A percentile compares a stretch with the other conserved stretches of the same genome.
Evolutionary conservation across 1,140 invertebrate genomes (phyloP).

Genomic region (Drosophila sproati): DNA sequence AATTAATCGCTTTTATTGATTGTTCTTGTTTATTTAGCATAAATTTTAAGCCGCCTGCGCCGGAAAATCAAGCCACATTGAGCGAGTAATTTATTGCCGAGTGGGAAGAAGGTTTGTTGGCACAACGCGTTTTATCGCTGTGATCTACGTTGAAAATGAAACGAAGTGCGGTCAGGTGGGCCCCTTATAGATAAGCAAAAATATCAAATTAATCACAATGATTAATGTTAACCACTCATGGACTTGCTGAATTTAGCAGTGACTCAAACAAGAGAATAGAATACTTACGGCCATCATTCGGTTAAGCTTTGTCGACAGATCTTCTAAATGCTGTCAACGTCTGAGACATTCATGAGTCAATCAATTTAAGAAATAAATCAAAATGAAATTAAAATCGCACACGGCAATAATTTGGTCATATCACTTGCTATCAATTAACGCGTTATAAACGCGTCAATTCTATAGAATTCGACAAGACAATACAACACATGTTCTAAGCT

Average conservation of each 20-base stretch:
- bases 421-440: slow-evolving; percentile 69
- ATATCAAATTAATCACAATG: slow-evolving; percentile 21
- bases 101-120: too few species aligned
- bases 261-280: not conserved
- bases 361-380: not conserved
- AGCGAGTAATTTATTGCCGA: slow-evolving; percentile 10
- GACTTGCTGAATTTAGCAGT: not conserved
- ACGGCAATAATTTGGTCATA: slow-evolving; percentile 29
- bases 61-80: slow-evolving; percentile 13
- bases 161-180: slow-evolving; percentile 15
- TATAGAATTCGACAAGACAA: slow-evolving; percentile 31
- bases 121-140: not conserved
- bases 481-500: slow-evolving; percentile 31
- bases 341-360: slow-evolving; percentile 4
- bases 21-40: slow-evolving; percentile 58
- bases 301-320: not conserved
- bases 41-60: slow-evolving; percentile 36
- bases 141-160: slow-evolving; percentile 13
- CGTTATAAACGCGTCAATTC: slow-evolving; percentile 52
- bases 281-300: too few species aligned
- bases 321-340: too few species aligned
- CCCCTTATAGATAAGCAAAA: slow-evolving; percentile 26
- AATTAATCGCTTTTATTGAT: slow-evolving; percentile 62
- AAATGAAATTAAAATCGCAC: slow-evolving; percentile 5
- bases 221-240: slow-evolving; percentile 22